Base-by-base conservation (phyloP, 2,888 invertebrate genomes). In the Boloria selene region DNA sequence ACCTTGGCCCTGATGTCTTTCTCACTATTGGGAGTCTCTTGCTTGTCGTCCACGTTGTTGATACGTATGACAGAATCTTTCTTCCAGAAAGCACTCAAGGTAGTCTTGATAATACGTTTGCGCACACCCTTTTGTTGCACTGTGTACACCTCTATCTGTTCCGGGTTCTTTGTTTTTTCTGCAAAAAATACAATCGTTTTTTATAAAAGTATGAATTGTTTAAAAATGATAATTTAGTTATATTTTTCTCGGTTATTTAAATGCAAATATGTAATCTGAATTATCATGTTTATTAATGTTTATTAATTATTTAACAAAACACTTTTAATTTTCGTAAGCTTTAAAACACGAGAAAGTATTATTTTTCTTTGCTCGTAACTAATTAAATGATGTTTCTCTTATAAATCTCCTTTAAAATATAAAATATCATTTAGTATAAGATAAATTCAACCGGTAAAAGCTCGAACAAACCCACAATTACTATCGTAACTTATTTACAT, bases 101-200 rank as follows among this genome's bases (percentile, higher is more conserved):
- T 93, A 74, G 93, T 93, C 84, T 91, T 93, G 72, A 93, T 86
- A 74, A 95, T 93, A 82, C 94, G 94, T 85, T 93, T 93, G 72
- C 94, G 83, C 66, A 91, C 93, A 82, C 93, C 94, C 84, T 92
- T 92, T 79, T 93, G 92, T 81, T 90, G 90, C 65, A 95, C 93
- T 72, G 94, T 94, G 92, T 93, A 95, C 79, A 95, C 93, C 76
- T 94, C 94, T 89, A 95, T 93, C 88, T 94, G 93, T 85, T 95
- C 94, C 82, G 95, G 94, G 92, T 95, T 94, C 89, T 95, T 94
- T 90, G 95, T 95, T 91, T 95, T 95, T 90, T 95, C 95, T 95
- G 90, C 76, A 82, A 81, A 76, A 69, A 31, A 66, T 59, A 51
- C 14, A 17, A 22, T 56, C 16, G 18, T 42, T 56, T 18, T n/a